Conservation (phyloP, 2,113 vertebrate genomes). For the Lasiurus borealis region DNA sequence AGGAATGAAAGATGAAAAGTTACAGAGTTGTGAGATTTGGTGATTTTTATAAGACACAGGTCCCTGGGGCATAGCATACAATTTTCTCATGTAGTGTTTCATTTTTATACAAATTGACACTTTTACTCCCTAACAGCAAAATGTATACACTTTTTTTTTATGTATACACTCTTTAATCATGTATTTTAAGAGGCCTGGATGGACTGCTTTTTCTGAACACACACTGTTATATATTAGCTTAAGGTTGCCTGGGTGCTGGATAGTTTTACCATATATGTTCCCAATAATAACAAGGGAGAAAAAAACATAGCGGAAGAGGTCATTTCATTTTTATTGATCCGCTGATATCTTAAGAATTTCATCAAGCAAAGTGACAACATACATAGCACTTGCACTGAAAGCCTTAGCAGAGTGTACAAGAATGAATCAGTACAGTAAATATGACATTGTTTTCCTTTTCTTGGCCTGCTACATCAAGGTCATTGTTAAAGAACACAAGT, state of each 20-base stretch:
- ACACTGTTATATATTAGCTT: neutral
- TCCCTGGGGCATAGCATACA: neutral
- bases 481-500: neutral
- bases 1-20: neutral
- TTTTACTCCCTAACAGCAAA: conserved; percentile 27
- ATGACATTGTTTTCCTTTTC: neutral
- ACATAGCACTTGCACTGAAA: neutral
- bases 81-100: conserved; percentile 26
- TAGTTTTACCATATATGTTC: neutral
- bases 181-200: neutral
- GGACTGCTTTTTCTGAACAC: conserved; percentile 7
- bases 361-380: conserved; percentile 49
- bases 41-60: neutral
- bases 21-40: neutral
- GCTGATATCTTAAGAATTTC: conserved; percentile 57
- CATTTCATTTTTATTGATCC: conserved; percentile 58
- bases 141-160: neutral
- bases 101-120: conserved; percentile 24
- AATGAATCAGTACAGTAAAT: conserved; percentile 37
- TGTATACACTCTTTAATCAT: conserved; percentile 38
- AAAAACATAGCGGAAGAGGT: conserved; percentile 49
- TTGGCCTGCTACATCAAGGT: conserved; percentile 45
- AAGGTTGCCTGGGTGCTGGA: neutral
- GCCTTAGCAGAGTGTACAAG: conserved; percentile 42
- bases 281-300: neutral